These are phyloP conservation scores for Dasysyrphus albostriatus DNA, from an alignment of 2,888 invertebrate species.

Conservation along the genomic window DNA sequence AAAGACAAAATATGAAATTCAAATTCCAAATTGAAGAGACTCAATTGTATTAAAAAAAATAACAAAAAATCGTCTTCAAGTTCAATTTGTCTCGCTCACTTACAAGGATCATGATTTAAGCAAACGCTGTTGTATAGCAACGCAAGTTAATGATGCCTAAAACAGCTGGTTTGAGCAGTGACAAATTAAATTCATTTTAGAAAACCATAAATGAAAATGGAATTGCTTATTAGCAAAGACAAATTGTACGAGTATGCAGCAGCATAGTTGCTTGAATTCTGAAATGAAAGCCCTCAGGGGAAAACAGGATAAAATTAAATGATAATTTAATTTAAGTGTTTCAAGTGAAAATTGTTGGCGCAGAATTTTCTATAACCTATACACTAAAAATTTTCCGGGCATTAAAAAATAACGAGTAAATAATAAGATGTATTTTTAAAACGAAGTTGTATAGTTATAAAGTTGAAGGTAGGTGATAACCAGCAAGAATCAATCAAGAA, in stretches of 20 bases:
- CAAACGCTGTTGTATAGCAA: slow-evolving; percentile 23
- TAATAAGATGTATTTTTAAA: no score
- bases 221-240: slow-evolving; percentile 33
- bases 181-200: slow-evolving; percentile 52
- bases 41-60: background rate
- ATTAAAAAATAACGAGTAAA: no score
- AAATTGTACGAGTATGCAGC: background rate
- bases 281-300: background rate
- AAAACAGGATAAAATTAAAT: background rate
- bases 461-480: no score
- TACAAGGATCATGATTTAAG: slow-evolving; percentile 18
- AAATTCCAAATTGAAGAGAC: slow-evolving; percentile 48
- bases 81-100: slow-evolving; percentile 54
- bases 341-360: no score
- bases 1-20: slow-evolving; percentile 42
- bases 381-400: no score
- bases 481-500: no score
- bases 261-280: no score
- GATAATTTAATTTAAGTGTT: no score
- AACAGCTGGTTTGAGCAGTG: slow-evolving; percentile 40
- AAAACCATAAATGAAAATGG: slow-evolving; percentile 34
- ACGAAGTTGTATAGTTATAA: no score
- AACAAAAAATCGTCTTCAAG: slow-evolving; percentile 21
- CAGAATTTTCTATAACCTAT: no score
- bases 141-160: slow-evolving; percentile 60